Percentiles rank a stretch among this genome's conserved stretches.
phyloP scores from a whole-genome alignment of 2,113 vertebrate genomes.

The Brienomyrus brachyistius region DNA sequence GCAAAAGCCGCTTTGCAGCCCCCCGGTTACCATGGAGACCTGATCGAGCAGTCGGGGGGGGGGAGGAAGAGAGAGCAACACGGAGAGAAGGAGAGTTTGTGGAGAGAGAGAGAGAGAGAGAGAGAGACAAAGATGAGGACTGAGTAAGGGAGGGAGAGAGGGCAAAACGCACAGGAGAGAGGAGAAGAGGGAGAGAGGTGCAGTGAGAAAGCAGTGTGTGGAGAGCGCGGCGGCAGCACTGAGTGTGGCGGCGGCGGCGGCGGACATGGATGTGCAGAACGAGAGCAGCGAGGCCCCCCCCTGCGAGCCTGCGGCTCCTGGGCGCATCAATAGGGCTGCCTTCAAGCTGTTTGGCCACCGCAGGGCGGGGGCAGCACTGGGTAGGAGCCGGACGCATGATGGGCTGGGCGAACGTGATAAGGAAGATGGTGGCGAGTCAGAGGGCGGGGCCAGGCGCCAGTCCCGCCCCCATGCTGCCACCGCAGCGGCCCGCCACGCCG shows the following conservation, averaged over 20 bases:
- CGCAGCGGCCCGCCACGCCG: constrained; percentile 58
- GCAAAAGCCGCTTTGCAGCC: constrained; percentile 77
- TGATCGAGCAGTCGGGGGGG: constrained; percentile 60
- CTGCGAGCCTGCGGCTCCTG: constrained; percentile 72
- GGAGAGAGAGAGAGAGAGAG: constrained; percentile 19
- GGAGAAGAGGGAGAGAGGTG: constrained; percentile 41
- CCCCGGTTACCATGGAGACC: constrained; percentile 90
- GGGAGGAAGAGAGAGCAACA: constrained; percentile 54
- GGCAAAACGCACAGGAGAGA: constrained; percentile 24
- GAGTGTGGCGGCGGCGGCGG: constrained; percentile 58
- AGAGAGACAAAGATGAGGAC: constrained; percentile 25
- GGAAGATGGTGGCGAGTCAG: constrained; percentile 21
- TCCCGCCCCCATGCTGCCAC: constrained; percentile 46
- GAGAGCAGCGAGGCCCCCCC: constrained; percentile 73
- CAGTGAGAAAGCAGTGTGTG: constrained; percentile 56
- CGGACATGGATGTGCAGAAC: constrained; percentile 77
- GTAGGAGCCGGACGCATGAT: constrained; percentile 85
- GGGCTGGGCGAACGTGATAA: constrained; percentile 62
- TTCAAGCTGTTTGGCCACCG: constrained; percentile 92
- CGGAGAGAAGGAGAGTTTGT: constrained; percentile 39
- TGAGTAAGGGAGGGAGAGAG: constrained; percentile 35
- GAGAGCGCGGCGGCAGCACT: constrained; percentile 54
- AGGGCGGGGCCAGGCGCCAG: constrained; percentile 56
- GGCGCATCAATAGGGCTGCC: constrained; percentile 91
- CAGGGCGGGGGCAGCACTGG: constrained; percentile 70